Evolutionary conservation across 2,113 vertebrate species (phyloP).

Genomic region (Plectropomus leopardus): DNA sequence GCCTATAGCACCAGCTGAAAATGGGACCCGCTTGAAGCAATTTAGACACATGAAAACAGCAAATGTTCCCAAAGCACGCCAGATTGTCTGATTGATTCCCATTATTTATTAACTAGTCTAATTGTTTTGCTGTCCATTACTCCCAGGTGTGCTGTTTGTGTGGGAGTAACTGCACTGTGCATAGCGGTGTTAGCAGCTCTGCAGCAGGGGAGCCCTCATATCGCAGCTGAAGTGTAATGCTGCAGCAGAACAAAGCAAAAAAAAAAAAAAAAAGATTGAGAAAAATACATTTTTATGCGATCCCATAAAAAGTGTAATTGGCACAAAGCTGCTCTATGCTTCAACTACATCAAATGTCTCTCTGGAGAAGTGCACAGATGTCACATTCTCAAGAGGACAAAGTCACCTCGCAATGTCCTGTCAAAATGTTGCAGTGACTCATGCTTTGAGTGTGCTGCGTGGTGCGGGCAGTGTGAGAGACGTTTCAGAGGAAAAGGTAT

Average conservation of each 20-base stretch:
- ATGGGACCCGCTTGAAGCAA: constrained; percentile 12
- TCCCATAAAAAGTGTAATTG: constrained; percentile 33
- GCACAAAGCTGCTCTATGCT: constrained; percentile 18
- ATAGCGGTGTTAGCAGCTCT: constrained; percentile 16
- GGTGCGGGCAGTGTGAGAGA: not conserved
- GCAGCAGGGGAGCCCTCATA: constrained; percentile 50
- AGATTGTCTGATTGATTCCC: constrained; percentile 54
- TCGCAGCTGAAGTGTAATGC: constrained; percentile 34
- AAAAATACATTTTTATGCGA: constrained; percentile 5
- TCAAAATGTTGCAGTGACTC: constrained; percentile 18
- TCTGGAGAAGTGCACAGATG: constrained; percentile 28
- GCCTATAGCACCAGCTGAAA: constrained; percentile 34
- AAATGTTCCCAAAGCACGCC: constrained; percentile 49
- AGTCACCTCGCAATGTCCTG: constrained; percentile 30
- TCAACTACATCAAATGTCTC: constrained; percentile 2
- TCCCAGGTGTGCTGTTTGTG: constrained; percentile 47
- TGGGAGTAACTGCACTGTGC: constrained; percentile 40
- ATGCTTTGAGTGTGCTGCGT: not conserved
- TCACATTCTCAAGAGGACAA: constrained; percentile 12
- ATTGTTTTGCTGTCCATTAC: constrained; percentile 60
- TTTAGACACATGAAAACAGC: constrained; percentile 5
- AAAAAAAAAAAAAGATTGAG: constrained; percentile 19
- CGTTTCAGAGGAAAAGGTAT: not conserved
- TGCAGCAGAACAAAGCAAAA: constrained; percentile 48
- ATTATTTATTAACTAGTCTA: constrained; percentile 57